Percentiles rank a stretch among this genome's conserved stretches.
phyloP scores from a whole-genome alignment of 2,797 vertebrate genomes.

The Sebastes steindachneri region DNA sequence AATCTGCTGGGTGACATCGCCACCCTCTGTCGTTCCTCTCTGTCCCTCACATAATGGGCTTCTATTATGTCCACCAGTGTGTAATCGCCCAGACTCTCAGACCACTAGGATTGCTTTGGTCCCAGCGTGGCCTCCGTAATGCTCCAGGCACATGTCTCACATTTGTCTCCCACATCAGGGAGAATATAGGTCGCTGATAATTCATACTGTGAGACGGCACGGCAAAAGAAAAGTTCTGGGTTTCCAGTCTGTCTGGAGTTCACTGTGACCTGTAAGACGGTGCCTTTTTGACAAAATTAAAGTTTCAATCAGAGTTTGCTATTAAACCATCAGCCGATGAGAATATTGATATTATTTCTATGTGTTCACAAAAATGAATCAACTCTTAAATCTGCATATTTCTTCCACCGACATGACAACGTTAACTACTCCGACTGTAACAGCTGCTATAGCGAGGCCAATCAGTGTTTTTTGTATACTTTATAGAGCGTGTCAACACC shows the following conservation, averaged over 20 bases:
- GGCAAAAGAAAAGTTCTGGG: constrained; percentile 9
- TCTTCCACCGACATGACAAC: background rate
- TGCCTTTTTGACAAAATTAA: background rate
- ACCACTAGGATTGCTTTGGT: constrained; percentile 25
- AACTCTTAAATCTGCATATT: background rate
- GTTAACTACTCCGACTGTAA: background rate
- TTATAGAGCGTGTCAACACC: background rate
- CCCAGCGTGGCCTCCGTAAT: constrained; percentile 12
- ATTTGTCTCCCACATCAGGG: constrained; percentile 27
- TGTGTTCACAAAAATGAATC: background rate
- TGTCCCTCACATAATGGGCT: constrained; percentile 49
- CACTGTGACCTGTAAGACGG: background rate
- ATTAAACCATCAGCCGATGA: background rate
- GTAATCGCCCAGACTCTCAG: constrained; percentile 41
- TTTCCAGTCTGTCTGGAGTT: constrained; percentile 5
- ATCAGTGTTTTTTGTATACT: too few species aligned
- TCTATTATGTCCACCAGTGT: constrained; percentile 43
- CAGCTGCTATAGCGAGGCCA: background rate
- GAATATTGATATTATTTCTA: background rate
- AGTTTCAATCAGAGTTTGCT: background rate
- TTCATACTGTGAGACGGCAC: constrained; percentile 24
- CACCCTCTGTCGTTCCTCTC: constrained; percentile 40
- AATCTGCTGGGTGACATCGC: constrained; percentile 50
- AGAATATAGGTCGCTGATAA: constrained; percentile 39
- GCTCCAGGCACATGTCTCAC: constrained; percentile 32